Conservation (phyloP, 2,888 invertebrate genomes). For the Chirona hameri region DNA sequence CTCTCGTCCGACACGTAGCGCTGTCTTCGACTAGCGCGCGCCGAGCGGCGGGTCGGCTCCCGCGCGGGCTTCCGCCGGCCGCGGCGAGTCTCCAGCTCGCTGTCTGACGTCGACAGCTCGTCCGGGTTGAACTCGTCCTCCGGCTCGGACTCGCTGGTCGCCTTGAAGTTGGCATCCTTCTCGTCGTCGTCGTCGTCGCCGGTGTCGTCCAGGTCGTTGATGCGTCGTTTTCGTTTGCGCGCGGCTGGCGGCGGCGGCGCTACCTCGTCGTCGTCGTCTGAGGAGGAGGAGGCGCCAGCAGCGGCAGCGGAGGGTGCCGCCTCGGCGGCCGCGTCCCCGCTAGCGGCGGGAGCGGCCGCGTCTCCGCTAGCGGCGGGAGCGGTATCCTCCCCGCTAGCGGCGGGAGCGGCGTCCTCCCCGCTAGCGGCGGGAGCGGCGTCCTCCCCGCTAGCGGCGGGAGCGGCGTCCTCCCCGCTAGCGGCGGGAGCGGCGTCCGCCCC, state of each 20-base stretch:
- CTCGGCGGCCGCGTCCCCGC: neutral
- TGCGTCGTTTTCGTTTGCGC: neutral
- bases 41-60: neutral
- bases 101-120: neutral
- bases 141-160: neutral
- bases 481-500: neutral
- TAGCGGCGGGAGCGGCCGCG: neutral
- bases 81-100: slow-evolving; percentile 3
- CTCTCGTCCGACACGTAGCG: slow-evolving; percentile 5
- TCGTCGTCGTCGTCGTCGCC: neutral
- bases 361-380: too few relatives aligned
- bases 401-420: neutral
- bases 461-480: neutral
- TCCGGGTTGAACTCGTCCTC: neutral
- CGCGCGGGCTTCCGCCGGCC: neutral
- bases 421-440: neutral
- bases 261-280: neutral
- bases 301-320: neutral
- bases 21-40: neutral
- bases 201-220: slow-evolving; percentile 25
- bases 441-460: neutral
- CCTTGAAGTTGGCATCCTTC: slow-evolving; percentile 12
- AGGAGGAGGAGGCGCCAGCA: neutral
- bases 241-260: neutral
- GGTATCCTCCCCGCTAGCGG: too few relatives aligned